Conservation (phyloP, 2,113 vertebrate genomes). For the mouse (Mus musculus) region DNA sequence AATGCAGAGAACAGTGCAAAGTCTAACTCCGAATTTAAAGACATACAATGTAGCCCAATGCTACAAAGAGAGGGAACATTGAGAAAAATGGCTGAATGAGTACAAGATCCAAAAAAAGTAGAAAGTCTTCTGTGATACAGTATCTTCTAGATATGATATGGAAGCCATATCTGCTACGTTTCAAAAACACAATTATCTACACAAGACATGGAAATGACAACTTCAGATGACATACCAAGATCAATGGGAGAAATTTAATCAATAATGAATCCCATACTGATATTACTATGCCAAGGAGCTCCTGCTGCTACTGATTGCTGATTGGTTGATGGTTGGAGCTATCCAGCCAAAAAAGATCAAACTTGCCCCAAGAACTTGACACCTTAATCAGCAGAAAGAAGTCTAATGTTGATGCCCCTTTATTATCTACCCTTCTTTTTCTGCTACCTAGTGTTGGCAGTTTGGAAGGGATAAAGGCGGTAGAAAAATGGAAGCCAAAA, state of each 20-base stretch:
- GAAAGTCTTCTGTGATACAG: background rate
- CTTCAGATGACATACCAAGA: background rate
- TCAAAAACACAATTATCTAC: background rate
- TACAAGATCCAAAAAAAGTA: background rate
- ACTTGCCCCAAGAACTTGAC: no score
- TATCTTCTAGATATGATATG: background rate
- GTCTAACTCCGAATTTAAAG: background rate
- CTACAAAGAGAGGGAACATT: no score
- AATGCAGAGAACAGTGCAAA: background rate
- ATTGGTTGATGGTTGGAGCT: no score
- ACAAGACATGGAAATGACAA: background rate
- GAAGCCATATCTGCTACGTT: background rate
- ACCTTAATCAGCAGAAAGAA: no score
- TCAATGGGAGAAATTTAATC: background rate
- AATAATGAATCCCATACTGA: background rate
- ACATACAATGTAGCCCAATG: background rate
- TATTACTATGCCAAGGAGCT: background rate
- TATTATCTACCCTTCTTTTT: no score
- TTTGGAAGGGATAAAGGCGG: no score
- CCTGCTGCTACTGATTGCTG: no score
- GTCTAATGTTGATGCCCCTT: no score
- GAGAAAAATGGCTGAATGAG: background rate
- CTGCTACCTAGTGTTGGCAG: no score
- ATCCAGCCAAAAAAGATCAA: no score
- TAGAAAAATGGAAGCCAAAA: no score